Conservation (phyloP, 2,797 vertebrate species). For the Leontopithecus rosalia region DNA sequence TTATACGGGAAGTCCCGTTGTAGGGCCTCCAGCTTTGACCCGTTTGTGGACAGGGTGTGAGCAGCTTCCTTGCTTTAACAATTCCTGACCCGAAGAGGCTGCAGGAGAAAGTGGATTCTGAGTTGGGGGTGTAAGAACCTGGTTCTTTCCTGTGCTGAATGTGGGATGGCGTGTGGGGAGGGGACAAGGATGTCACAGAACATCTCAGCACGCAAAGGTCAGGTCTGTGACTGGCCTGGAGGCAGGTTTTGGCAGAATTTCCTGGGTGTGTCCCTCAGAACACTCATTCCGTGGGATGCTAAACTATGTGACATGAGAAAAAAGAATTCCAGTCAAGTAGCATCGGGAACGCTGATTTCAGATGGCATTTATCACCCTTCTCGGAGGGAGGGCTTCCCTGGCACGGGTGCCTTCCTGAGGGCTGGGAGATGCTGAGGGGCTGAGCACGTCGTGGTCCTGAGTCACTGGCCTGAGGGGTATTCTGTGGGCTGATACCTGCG, state of each 20-base stretch:
- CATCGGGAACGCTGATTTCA: neutral
- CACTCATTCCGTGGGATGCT: accelerated
- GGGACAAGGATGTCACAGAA: neutral
- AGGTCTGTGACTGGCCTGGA: neutral
- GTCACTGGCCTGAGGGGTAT: neutral
- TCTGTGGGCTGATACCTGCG: neutral
- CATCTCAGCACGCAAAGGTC: accelerated
- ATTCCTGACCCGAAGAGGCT: neutral
- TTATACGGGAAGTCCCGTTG: neutral
- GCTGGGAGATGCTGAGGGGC: neutral
- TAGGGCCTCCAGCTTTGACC: neutral
- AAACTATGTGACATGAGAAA: accelerated
- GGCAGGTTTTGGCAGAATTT: no score
- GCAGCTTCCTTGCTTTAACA: accelerated
- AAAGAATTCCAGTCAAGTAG: neutral
- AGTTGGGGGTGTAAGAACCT: accelerated
- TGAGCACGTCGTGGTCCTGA: accelerated
- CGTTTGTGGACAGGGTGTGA: neutral
- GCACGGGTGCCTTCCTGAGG: neutral
- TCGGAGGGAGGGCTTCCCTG: neutral
- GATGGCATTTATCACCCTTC: accelerated
- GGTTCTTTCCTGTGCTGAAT: neutral
- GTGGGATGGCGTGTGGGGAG: accelerated
- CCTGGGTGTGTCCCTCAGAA: no score
- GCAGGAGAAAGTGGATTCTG: neutral